Evolutionary conservation across 2,797 vertebrate species (phyloP), one percentile per base, ranked within the genome.

Genomic region (Acrocephalus scirpaceus): DNA sequence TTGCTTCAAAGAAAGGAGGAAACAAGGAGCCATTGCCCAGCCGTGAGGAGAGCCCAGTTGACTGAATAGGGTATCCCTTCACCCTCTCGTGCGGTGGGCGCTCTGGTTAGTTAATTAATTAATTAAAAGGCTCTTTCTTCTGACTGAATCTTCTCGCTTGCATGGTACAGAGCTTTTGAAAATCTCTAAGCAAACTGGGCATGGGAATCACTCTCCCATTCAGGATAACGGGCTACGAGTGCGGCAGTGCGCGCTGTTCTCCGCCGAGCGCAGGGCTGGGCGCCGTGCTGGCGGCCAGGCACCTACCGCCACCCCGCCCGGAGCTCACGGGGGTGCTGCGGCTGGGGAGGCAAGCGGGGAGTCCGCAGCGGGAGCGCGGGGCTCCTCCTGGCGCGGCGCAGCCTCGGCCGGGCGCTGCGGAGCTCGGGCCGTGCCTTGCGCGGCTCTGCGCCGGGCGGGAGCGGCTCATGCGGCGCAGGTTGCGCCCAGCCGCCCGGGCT

Each of bases 261-360:
- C 25, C 30, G 19, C 75, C 12, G 11, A 40, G 40, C 20, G 5
- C 44, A 9, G 47, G 18, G 45, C 30, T 62, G 67, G 34, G 36
- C 36, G 66, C 34, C 50, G n/a, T 25, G 27, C 70, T 29, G 78
- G 64, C 19, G 26, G n/a, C 51, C 32, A 3, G 16, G 32, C 38
- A 42, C 10, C 13, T 42, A 29, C 15, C 9, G 30, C 34, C 6
- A 4, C 17, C 27, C n/a, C 10, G 5, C 25, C 32, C 26, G 20
- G 30, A 42, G 30, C 29, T 16, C 21, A 1, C 0, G 7, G 19
- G 14, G 50, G 9, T 38, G 16, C 58, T 10, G 53, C 10, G 13
- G 0, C 40, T 3, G 17, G 13, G 38, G 13, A 34, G 17, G 1
- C 12, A 6, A 6, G 23, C 22, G 16, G 29, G 20, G 47, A 19